phyloP scores from a whole-genome alignment of 2,888 invertebrate species.

The Nephrocerus scutellatus region DNA sequence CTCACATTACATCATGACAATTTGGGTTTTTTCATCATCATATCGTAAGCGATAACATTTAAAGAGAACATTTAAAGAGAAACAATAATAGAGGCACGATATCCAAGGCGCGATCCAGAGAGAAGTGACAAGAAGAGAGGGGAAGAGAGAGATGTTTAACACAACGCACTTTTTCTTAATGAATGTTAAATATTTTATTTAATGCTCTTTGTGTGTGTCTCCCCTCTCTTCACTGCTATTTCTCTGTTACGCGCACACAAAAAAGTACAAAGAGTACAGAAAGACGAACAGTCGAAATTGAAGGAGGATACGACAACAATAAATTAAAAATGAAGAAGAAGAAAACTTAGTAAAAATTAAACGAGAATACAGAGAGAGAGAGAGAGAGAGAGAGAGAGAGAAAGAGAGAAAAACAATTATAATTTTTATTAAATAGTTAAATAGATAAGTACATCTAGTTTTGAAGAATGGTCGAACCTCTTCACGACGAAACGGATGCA shows the following conservation, averaged over 20 bases:
- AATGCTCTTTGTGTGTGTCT: too few species aligned
- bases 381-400: constrained; percentile 4
- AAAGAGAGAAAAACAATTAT: constrained; percentile 16
- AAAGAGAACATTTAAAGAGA: not conserved
- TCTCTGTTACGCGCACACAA: constrained; percentile 1
- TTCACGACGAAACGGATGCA: constrained; percentile 50
- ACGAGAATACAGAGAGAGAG: constrained; percentile 11
- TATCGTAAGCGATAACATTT: not conserved
- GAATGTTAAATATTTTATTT: too few species aligned
- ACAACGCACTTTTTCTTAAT: too few species aligned
- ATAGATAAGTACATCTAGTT: constrained; percentile 26
- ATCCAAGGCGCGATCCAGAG: not conserved
- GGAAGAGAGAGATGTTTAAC: not conserved
- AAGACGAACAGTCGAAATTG: constrained; percentile 1
- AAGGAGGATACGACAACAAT: not conserved
- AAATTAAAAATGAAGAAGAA: constrained; percentile 9
- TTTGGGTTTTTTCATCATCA: not conserved
- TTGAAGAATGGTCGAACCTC: constrained; percentile 62
- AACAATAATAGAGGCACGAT: too few species aligned
- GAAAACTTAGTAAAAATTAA: constrained; percentile 14
- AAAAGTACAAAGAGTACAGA: constrained; percentile 8
- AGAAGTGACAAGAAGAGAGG: not conserved
- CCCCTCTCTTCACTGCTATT: too few species aligned
- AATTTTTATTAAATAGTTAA: too few species aligned
- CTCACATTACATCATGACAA: too few species aligned